These are phyloP conservation scores for Natrix natrix DNA, from an alignment of 2,797 vertebrate genomes.

Conservation along the genomic window DNA sequence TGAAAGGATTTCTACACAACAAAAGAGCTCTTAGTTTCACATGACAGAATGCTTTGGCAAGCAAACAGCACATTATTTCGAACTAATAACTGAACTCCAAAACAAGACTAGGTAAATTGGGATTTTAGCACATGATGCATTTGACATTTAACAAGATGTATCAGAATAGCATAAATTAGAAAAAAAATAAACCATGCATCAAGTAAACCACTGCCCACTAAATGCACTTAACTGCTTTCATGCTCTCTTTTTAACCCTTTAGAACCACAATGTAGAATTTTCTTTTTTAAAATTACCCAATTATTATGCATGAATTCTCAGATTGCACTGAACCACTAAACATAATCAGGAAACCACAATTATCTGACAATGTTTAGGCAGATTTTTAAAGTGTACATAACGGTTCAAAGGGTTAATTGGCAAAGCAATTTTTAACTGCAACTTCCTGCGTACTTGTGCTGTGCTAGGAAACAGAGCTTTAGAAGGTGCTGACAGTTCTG, in stretches of 20 bases:
- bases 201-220: constrained; percentile 72
- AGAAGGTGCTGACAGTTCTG: constrained; percentile 96
- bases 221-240: constrained; percentile 76
- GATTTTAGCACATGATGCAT: constrained; percentile 42
- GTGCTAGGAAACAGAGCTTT: constrained; percentile 96
- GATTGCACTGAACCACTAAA: constrained; percentile 57
- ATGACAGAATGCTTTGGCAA: constrained; percentile 49
- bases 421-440: constrained; percentile 79
- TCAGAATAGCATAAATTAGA: constrained; percentile 66
- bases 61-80: constrained; percentile 14
- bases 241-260: constrained; percentile 80
- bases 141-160: constrained; percentile 53
- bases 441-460: constrained; percentile 95
- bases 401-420: constrained; percentile 79
- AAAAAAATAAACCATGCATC: constrained; percentile 76
- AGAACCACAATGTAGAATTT: constrained; percentile 65
- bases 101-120: constrained; percentile 24
- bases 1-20: constrained; percentile 15
- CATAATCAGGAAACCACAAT: constrained; percentile 53
- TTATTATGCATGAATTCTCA: constrained; percentile 35
- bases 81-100: constrained; percentile 33
- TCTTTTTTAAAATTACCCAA: constrained; percentile 29
- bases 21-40: constrained; percentile 32
- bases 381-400: constrained; percentile 53
- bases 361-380: constrained; percentile 63